Percentiles rank a stretch among this genome's conserved stretches.
phyloP scores from a whole-genome alignment of 2,113 vertebrate species.

The Mus musculus region GRCm39 chr17:49204001-49204500 shows the following conservation, averaged over 20 bases:
- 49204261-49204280: neutral
- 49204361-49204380: neutral
- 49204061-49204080: neutral
- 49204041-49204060: neutral
- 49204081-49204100: too few species aligned
- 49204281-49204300: too few species aligned
- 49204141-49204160: neutral
- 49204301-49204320: neutral
- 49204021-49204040: neutral
- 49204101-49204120: neutral
- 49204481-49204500: neutral
- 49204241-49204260: rapidly evolving
- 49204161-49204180: neutral
- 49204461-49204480: neutral
- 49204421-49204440: neutral
- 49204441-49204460: neutral
- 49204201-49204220: neutral
- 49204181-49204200: neutral
- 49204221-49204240: too few species aligned
- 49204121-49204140: neutral
- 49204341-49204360: neutral
- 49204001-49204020: neutral
- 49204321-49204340: neutral
- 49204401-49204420: neutral
- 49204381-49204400: neutral